Evolutionary conservation across 2,113 vertebrate species (phyloP).

Genomic region (Hippocampus abdominalis): DNA sequence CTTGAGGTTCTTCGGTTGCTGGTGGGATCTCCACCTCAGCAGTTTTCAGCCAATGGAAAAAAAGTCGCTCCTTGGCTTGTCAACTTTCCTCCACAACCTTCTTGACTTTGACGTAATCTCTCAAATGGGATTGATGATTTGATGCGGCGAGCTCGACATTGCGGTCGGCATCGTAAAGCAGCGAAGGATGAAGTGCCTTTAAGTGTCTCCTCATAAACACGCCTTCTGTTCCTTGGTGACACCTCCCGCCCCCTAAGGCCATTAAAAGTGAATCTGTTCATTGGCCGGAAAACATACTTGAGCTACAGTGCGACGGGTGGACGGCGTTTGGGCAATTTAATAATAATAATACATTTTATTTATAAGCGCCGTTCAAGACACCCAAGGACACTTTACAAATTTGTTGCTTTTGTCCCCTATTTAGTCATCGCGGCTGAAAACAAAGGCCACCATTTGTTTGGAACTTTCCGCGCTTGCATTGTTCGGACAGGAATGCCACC

Average conservation of each 20-base stretch:
- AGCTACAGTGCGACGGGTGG: slow-evolving; percentile 31
- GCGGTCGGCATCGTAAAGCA: slow-evolving; percentile 21
- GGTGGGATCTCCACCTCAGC: slow-evolving; percentile 18
- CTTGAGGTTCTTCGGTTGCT: neutral
- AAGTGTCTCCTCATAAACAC: slow-evolving; percentile 55
- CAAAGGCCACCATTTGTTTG: slow-evolving; percentile 31
- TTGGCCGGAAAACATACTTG: slow-evolving; percentile 23
- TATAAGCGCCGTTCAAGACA: too few species aligned
- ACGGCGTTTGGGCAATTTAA: slow-evolving; percentile 8
- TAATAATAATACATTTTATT: too few species aligned
- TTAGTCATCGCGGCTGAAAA: slow-evolving; percentile 13
- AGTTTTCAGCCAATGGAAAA: slow-evolving; percentile 11
- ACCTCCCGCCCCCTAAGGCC: neutral
- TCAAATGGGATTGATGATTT: slow-evolving; percentile 25
- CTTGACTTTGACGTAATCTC: slow-evolving; percentile 28
- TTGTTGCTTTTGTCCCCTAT: neutral
- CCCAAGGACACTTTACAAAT: too few species aligned
- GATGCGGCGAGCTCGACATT: slow-evolving; percentile 32
- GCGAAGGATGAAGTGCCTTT: slow-evolving; percentile 20
- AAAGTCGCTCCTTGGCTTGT: slow-evolving; percentile 11
- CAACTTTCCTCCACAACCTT: slow-evolving; percentile 27
- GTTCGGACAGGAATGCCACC: neutral
- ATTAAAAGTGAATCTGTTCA: slow-evolving; percentile 25
- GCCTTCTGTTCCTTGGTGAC: slow-evolving; percentile 43
- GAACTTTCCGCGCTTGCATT: neutral